Percentiles rank a stretch among this genome's conserved stretches.
Conservation (phyloP, 1,140 invertebrate genomes). For the Drosophila nigrodunni region DNA sequence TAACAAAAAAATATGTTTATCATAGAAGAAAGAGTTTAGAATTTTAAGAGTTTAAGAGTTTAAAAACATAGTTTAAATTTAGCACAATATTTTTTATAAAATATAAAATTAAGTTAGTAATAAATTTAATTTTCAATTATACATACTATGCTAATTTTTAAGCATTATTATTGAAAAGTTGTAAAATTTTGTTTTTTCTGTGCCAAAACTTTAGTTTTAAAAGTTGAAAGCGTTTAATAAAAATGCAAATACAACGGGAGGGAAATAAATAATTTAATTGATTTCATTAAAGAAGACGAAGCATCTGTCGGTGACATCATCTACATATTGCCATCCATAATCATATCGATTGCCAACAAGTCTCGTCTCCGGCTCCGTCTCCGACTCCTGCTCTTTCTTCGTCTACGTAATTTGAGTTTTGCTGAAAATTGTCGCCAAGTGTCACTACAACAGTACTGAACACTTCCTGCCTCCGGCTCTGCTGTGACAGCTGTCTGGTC, state of each 20-base stretch:
- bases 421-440: constrained; percentile 78
- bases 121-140: too few relatives aligned
- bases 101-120: too few relatives aligned
- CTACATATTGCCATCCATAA: constrained; percentile 31
- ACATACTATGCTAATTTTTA: too few relatives aligned
- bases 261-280: constrained; percentile 78
- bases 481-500: constrained; percentile 69
- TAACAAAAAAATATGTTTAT: too few relatives aligned
- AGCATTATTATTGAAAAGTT: background rate
- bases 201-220: background rate
- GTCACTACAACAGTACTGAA: constrained; percentile 67
- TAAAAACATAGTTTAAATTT: too few relatives aligned
- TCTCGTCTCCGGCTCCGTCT: constrained; percentile 21
- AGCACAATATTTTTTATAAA: too few relatives aligned
- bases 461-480: constrained; percentile 38
- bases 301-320: constrained; percentile 65
- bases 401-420: constrained; percentile 68
- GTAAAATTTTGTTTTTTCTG: background rate
- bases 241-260: constrained; percentile 64
- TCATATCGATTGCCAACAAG: constrained; percentile 68
- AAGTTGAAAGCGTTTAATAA: constrained; percentile 55
- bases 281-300: constrained; percentile 66
- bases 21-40: too few relatives aligned
- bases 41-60: too few relatives aligned
- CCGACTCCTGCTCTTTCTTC: too few relatives aligned